Percentiles rank a stretch among this genome's conserved stretches.
Conservation (phyloP, 1,140 invertebrate species). For the Acromyrmex echinatior region DNA sequence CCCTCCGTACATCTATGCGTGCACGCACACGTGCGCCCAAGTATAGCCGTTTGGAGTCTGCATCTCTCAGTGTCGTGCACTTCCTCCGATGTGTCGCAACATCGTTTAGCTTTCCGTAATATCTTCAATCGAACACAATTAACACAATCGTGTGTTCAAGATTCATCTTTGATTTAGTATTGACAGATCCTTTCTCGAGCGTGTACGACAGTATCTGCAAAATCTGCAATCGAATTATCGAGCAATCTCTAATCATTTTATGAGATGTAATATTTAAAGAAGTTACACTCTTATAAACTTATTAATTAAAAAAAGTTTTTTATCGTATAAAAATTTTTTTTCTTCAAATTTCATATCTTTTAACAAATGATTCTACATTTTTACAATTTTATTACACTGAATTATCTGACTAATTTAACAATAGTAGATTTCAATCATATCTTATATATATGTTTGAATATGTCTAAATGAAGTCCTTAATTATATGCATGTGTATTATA, state of each 20-base stretch:
- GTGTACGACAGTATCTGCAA: neutral
- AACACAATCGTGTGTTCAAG: neutral
- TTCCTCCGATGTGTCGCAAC: constrained; percentile 19
- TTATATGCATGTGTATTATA: neutral
- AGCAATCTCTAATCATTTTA: neutral
- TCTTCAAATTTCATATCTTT: neutral
- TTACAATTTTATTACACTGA: neutral
- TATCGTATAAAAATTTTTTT: neutral
- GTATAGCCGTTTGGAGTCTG: neutral
- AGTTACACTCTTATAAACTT: neutral
- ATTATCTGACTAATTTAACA: neutral
- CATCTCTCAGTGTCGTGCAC: neutral
- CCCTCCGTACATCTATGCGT: constrained; percentile 21
- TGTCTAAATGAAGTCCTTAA: neutral
- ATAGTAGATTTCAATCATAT: neutral
- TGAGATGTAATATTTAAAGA: neutral
- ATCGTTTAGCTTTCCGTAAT: constrained; percentile 11
- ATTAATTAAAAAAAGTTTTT: neutral
- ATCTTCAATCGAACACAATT: constrained; percentile 32
- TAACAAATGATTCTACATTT: neutral
- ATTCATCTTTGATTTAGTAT: neutral
- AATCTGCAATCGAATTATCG: neutral
- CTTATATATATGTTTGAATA: neutral
- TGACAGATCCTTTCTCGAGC: neutral
- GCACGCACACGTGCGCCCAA: constrained; percentile 25